Percentiles rank a stretch among this genome's conserved stretches.
Conservation (phyloP, 2,888 invertebrate genomes). For the Mesorhabditis spiculigera region DNA sequence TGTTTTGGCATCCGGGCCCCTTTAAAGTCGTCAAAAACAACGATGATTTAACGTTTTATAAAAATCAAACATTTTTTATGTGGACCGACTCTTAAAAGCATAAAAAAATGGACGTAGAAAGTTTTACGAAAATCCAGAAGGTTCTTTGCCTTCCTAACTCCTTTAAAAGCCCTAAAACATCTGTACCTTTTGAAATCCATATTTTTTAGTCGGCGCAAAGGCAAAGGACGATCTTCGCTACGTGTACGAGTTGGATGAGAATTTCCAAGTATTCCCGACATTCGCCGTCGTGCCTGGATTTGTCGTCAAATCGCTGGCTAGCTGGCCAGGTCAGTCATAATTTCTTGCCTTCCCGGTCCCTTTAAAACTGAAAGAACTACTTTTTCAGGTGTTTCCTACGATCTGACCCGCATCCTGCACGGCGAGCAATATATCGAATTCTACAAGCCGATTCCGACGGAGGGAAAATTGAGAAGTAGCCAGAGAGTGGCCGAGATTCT, state of each 20-base stretch:
- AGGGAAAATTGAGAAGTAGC: conserved; percentile 64
- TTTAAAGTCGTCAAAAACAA: background rate
- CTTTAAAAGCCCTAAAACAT: no score
- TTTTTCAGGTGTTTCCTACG: conserved; percentile 32
- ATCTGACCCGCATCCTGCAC: conserved; percentile 70
- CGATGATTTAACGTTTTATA: background rate
- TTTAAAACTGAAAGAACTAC: no score
- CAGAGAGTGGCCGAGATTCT: conserved; percentile 75
- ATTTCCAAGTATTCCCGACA: conserved; percentile 79
- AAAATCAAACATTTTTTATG: background rate
- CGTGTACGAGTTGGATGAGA: conserved; percentile 82
- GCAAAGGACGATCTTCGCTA: conserved; percentile 68
- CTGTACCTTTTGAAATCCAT: background rate
- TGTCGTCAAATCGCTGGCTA: conserved; percentile 50
- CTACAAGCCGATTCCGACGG: conserved; percentile 67
- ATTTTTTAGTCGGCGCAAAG: conserved; percentile 63
- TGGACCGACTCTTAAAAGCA: background rate
- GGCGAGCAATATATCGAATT: no score
- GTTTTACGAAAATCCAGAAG: no score
- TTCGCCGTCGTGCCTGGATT: conserved; percentile 69
- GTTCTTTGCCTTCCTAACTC: no score
- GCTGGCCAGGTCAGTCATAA: conserved; percentile 16
- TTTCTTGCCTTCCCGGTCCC: no score
- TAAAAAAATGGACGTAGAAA: no score
- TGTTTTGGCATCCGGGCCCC: background rate